These are phyloP conservation scores for Orthonevra nobilis DNA, from an alignment of 2,888 invertebrate genomes.

Conservation along the genomic window DNA sequence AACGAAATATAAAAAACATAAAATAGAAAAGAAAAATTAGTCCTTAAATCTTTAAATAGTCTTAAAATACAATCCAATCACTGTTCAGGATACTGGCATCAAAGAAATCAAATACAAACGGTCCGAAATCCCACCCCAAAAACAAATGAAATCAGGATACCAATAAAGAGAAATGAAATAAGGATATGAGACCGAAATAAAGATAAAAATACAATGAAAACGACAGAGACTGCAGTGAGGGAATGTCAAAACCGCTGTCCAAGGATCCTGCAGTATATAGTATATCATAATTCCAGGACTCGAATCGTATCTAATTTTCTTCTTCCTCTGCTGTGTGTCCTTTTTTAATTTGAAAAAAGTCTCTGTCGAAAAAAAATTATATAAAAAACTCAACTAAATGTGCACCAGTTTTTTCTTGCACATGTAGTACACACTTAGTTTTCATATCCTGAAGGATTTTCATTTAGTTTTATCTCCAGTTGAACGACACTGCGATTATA, in stretches of 20 bases:
- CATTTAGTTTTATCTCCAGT: conserved; percentile 30
- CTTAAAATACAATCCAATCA: conserved; percentile 54
- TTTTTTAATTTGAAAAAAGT: conserved; percentile 56
- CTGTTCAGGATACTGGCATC: conserved; percentile 25
- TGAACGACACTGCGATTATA: too few species aligned
- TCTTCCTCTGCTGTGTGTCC: conserved; percentile 9
- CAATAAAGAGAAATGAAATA: conserved; percentile 13
- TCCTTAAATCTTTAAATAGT: conserved; percentile 20
- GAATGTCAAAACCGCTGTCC: neutral
- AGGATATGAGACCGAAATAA: conserved; percentile 22
- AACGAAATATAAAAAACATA: too few species aligned
- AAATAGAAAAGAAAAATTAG: conserved; percentile 22
- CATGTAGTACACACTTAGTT: neutral
- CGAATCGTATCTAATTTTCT: conserved; percentile 35
- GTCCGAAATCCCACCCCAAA: conserved; percentile 36
- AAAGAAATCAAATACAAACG: conserved; percentile 16
- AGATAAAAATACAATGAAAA: conserved; percentile 39
- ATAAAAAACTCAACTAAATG: conserved; percentile 19
- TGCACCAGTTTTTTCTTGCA: conserved; percentile 19
- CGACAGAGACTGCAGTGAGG: conserved; percentile 42
- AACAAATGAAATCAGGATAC: conserved; percentile 1
- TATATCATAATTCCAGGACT: conserved; percentile 53
- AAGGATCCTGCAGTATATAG: conserved; percentile 22
- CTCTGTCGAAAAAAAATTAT: neutral
- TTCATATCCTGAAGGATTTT: conserved; percentile 24